A percentile compares a stretch with the other conserved stretches of the same genome.
These are phyloP conservation scores for Neodiprion fabricii DNA, from an alignment of 1,140 invertebrate species.

Conservation along the genomic window DNA sequence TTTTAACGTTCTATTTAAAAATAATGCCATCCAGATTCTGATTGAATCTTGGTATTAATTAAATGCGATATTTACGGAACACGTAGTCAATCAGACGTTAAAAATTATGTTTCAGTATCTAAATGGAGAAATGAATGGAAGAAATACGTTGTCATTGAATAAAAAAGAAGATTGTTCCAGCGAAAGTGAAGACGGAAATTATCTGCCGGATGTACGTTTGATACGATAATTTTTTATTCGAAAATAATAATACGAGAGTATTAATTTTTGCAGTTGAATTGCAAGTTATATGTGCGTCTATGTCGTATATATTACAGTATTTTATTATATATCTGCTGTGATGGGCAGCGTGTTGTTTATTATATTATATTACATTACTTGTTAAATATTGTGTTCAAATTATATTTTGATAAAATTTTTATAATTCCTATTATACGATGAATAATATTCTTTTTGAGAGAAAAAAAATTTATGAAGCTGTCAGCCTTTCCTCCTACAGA, in stretches of 20 bases:
- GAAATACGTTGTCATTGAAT: not conserved
- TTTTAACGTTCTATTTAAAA: too few relatives aligned
- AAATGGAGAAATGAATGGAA: not conserved
- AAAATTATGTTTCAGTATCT: too few relatives aligned
- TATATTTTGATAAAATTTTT: constrained; percentile 3
- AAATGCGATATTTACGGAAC: too few relatives aligned
- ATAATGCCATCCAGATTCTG: too few relatives aligned
- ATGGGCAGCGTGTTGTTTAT: not conserved
- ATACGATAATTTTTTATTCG: not conserved
- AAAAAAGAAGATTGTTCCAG: not conserved
- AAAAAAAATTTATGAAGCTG: not conserved
- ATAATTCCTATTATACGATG: not conserved
- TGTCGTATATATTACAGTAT: not conserved
- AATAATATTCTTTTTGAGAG: not conserved
- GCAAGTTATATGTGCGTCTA: too few relatives aligned
- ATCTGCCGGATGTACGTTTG: not conserved
- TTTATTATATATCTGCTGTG: not conserved
- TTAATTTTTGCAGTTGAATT: too few relatives aligned
- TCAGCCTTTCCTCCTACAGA: too few relatives aligned
- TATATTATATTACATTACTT: not conserved
- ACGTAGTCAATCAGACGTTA: too few relatives aligned
- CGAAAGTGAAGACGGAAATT: constrained; percentile 1
- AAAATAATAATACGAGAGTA: too few relatives aligned
- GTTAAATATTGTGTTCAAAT: not conserved
- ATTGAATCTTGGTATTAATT: too few relatives aligned